A percentile compares a stretch with the other conserved stretches of the same genome.
phyloP scores from a whole-genome alignment of 2,888 invertebrate species.

The Nycteola revayana region DNA sequence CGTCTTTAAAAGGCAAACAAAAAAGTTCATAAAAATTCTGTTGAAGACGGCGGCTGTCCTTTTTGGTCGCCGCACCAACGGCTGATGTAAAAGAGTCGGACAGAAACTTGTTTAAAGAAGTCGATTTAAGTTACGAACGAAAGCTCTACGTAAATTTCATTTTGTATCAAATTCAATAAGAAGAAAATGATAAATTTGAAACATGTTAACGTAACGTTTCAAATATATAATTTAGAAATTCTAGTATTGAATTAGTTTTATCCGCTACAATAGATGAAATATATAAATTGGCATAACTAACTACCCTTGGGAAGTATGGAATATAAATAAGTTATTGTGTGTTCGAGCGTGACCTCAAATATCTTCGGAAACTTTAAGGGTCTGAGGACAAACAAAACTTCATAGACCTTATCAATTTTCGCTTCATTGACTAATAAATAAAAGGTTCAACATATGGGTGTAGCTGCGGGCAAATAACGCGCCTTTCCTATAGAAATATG shows the following conservation, averaged over 20 bases:
- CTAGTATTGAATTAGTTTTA: too few species aligned
- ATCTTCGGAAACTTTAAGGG: slow-evolving; percentile 11
- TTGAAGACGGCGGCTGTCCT: slow-evolving; percentile 53
- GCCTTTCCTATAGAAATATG: slow-evolving; percentile 36
- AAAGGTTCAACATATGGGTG: slow-evolving; percentile 18
- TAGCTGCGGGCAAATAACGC: slow-evolving; percentile 8
- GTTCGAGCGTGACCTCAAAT: neutral
- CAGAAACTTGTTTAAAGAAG: slow-evolving; percentile 67
- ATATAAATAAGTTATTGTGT: slow-evolving; percentile 11
- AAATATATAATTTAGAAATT: too few species aligned
- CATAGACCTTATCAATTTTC: slow-evolving; percentile 23
- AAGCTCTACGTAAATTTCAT: too few species aligned
- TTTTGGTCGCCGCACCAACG: slow-evolving; percentile 54
- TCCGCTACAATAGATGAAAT: too few species aligned
- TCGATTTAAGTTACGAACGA: slow-evolving; percentile 72
- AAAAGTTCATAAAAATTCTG: slow-evolving; percentile 73
- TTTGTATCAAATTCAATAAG: too few species aligned
- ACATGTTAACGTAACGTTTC: too few species aligned
- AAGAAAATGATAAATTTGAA: too few species aligned
- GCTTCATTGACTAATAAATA: slow-evolving; percentile 32
- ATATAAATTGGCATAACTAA: too few species aligned
- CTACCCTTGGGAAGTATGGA: slow-evolving; percentile 1
- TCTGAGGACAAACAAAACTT: slow-evolving; percentile 22
- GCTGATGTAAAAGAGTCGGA: slow-evolving; percentile 54
- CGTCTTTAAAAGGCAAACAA: slow-evolving; percentile 60